Evolutionary conservation across 2,888 invertebrate genomes (phyloP).

Genomic region (Drosophila neutralis): DNA sequence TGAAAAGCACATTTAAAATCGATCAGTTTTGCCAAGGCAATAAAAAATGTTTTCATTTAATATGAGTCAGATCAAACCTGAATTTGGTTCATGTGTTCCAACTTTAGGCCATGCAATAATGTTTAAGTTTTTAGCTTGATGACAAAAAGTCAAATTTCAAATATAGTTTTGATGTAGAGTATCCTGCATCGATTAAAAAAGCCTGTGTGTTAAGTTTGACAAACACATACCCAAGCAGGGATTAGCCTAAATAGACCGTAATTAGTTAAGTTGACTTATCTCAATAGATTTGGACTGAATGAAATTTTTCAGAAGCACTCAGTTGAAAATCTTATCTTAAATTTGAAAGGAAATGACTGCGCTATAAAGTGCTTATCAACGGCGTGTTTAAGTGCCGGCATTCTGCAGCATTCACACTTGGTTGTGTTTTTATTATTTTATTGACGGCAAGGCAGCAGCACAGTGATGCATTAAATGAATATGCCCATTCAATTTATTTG

Average conservation of each 20-base stretch:
- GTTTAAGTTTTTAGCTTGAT: too few species aligned
- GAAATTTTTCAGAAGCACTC: background rate
- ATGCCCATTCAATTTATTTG: slow-evolving; percentile 63
- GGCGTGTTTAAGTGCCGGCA: slow-evolving; percentile 15
- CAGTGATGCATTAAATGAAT: slow-evolving; percentile 53
- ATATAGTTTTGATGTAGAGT: background rate
- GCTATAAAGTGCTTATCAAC: slow-evolving; percentile 26
- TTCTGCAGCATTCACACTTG: slow-evolving; percentile 4
- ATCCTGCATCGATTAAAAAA: background rate
- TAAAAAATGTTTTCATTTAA: background rate
- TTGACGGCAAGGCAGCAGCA: slow-evolving; percentile 3
- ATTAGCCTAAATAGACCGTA: background rate
- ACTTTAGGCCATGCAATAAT: background rate
- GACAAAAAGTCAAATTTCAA: background rate
- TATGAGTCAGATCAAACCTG: background rate
- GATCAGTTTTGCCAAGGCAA: background rate
- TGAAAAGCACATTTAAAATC: background rate
- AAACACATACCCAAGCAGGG: background rate
- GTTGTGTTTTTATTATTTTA: slow-evolving; percentile 21
- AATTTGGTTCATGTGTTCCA: background rate
- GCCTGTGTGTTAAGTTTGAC: background rate
- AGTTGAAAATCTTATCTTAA: background rate
- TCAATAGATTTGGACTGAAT: background rate
- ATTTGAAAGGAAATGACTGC: slow-evolving; percentile 4
- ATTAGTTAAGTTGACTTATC: background rate